A percentile compares a stretch with the other conserved stretches of the same genome.
phyloP scores from a whole-genome alignment of 2,888 invertebrate genomes.

The Tyria jacobaeae region DNA sequence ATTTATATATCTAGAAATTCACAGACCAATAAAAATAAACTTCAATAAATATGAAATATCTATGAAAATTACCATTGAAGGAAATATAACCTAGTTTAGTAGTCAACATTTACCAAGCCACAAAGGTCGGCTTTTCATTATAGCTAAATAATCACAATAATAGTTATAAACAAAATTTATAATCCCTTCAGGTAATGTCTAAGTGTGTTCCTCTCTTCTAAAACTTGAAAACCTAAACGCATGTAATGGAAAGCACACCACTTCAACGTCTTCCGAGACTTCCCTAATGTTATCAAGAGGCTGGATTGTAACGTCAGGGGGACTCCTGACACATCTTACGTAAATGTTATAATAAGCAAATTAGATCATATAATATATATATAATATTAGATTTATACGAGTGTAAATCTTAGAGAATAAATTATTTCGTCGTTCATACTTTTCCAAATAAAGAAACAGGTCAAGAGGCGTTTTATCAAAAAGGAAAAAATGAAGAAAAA shows the following conservation, averaged over 20 bases:
- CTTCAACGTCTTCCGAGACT: slow-evolving; percentile 4
- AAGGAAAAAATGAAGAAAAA: slow-evolving; percentile 21
- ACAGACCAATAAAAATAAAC: no score
- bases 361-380: no score
- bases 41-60: no score
- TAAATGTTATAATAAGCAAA: slow-evolving; percentile 40
- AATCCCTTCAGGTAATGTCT: no score
- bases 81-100: no score
- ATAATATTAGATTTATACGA: slow-evolving; percentile 33
- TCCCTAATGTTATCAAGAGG: slow-evolving; percentile 13
- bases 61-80: no score
- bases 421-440: slow-evolving; percentile 46
- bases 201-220: neutral
- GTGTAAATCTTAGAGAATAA: slow-evolving; percentile 41
- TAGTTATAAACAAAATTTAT: no score
- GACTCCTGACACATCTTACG: slow-evolving; percentile 22
- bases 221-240: slow-evolving; percentile 7
- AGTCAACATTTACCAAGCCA: no score
- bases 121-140: no score
- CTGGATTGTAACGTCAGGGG: slow-evolving; percentile 11
- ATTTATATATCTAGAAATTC: no score
- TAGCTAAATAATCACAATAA: no score
- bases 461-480: slow-evolving; percentile 36
- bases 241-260: slow-evolving; percentile 16
- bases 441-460: slow-evolving; percentile 36